Percentiles rank a stretch among this genome's conserved stretches.
These are phyloP conservation scores for Hydrocynus forskahlii DNA, from an alignment of 2,797 vertebrate species.

Conservation along the genomic window DNA sequence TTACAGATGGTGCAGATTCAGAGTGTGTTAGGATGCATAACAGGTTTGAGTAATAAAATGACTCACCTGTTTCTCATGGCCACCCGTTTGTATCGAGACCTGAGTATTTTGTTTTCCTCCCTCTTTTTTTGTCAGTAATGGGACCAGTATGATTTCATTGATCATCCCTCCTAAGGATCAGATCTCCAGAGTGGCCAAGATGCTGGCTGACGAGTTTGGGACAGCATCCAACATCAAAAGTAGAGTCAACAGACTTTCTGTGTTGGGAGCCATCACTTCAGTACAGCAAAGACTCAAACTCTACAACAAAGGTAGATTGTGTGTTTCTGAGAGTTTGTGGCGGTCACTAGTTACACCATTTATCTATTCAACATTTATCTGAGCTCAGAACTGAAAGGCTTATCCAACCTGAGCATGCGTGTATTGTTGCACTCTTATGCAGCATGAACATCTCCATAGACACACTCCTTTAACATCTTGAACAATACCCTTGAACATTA, in stretches of 20 bases:
- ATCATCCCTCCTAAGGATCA: slow-evolving; percentile 99
- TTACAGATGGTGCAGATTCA: too few relatives aligned
- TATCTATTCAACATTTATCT: background rate
- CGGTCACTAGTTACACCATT: background rate
- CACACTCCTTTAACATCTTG: too few relatives aligned
- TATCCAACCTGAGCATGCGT: too few relatives aligned
- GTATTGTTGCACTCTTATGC: too few relatives aligned
- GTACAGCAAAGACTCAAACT: slow-evolving; percentile 99
- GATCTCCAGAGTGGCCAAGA: slow-evolving; percentile 99
- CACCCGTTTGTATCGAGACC: background rate
- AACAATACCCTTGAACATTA: too few relatives aligned
- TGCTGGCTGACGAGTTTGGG: slow-evolving; percentile 99
- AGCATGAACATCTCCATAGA: too few relatives aligned
- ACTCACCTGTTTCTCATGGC: too few relatives aligned
- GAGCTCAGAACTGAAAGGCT: too few relatives aligned
- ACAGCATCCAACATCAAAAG: slow-evolving; percentile 99
- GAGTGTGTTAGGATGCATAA: too few relatives aligned
- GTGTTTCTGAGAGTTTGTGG: background rate
- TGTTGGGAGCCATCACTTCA: slow-evolving; percentile 99
- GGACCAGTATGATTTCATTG: slow-evolving; percentile 99
- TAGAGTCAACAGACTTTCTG: slow-evolving; percentile 98
- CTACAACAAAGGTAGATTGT: slow-evolving; percentile 91
- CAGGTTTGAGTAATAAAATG: too few relatives aligned
- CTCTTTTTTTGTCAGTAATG: slow-evolving; percentile 83
- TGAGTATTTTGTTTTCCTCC: background rate